Percentiles rank a stretch among this genome's conserved stretches.
Evolutionary conservation across 2,113 vertebrate species (phyloP).

Genomic region (Clarias batrachus): DNA sequence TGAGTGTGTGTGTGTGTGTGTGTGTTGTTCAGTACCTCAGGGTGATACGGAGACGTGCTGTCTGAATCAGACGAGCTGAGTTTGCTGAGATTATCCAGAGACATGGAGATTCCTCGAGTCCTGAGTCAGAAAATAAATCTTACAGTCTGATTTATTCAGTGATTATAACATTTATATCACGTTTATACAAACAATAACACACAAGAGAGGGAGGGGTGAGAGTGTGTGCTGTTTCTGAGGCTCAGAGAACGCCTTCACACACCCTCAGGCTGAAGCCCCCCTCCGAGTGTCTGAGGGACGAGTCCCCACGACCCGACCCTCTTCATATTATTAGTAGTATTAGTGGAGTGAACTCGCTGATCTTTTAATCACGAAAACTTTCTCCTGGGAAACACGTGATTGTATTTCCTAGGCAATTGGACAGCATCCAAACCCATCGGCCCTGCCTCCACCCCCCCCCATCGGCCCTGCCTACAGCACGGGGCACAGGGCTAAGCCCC

Average conservation of each 20-base stretch:
- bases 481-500: no score
- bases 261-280: background rate
- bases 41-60: conserved; percentile 49
- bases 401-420: no score
- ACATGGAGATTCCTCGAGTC: conserved; percentile 64
- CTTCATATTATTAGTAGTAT: no score
- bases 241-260: background rate
- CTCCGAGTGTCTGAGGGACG: no score
- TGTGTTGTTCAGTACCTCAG: conserved; percentile 60
- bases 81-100: conserved; percentile 66
- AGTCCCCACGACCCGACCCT: no score
- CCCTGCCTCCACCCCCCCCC: no score
- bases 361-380: no score
- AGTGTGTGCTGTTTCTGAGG: background rate
- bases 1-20: background rate
- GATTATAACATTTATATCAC: background rate
- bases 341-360: no score
- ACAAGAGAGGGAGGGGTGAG: background rate
- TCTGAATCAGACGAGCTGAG: conserved; percentile 68
- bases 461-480: no score
- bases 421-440: no score
- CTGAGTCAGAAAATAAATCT: background rate
- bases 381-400: no score
- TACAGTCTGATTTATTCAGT: background rate
- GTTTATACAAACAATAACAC: background rate